A percentile compares a stretch with the other conserved stretches of the same genome.
Conservation (phyloP, 2,888 invertebrate genomes). For the Heliconius hortense region DNA sequence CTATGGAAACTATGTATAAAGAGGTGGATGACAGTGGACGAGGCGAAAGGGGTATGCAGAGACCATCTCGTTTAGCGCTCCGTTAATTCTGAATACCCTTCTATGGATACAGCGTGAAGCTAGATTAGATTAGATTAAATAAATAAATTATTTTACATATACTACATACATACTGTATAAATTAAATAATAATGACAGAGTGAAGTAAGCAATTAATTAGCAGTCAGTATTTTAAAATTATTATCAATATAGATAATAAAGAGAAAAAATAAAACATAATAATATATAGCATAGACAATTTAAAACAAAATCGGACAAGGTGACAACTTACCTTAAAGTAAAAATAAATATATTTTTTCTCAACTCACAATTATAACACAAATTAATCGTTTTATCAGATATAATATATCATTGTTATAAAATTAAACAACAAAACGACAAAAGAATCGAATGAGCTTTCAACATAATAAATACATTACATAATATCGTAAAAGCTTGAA, state of each 20-base stretch:
- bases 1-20: too few relatives aligned
- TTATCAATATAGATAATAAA: not conserved
- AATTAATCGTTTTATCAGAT: conserved; percentile 6
- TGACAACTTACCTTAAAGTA: not conserved
- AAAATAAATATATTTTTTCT: too few relatives aligned
- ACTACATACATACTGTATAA: too few relatives aligned
- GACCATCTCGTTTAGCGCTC: too few relatives aligned
- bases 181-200: not conserved
- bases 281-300: not conserved
- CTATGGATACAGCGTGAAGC: too few relatives aligned
- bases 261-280: not conserved
- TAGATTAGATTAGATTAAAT: too few relatives aligned
- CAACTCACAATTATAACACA: not conserved
- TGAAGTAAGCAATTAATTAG: not conserved
- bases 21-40: too few relatives aligned
- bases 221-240: too few relatives aligned
- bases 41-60: too few relatives aligned
- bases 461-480: conserved; percentile 11
- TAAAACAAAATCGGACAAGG: not conserved
- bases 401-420: conserved; percentile 2
- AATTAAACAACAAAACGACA: not conserved
- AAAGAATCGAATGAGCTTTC: not conserved
- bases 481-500: conserved; percentile 7
- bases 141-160: too few relatives aligned
- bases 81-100: too few relatives aligned